Evolutionary conservation across 1,140 invertebrate species (phyloP), one percentile per base, ranked within the genome.

Genomic region (Bathynomus jamesi): DNA sequence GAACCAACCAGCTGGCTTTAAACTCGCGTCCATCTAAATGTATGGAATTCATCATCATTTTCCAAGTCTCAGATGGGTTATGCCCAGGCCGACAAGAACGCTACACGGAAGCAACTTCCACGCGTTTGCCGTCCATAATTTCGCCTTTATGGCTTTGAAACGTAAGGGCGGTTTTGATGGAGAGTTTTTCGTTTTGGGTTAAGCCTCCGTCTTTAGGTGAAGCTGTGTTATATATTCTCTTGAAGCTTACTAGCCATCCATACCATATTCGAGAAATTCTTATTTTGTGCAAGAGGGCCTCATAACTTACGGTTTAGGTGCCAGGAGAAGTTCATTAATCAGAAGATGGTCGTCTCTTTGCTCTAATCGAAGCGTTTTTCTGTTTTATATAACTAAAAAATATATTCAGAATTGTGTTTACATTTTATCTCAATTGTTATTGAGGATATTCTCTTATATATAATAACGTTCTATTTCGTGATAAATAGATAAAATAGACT

Each of bases 21-120:
- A 53, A 53, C 40, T 63, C 61, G 61, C 67, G 28, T 68, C 71
- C 65, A 74, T 74, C 68, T 74, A 74, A 74, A 74, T 74, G 72
- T 74, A 74, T 70, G 72, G 72, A 74, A 74, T 74, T 70, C 68
- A 74, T 74, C 72, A 74, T 74, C 68, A 70, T 74, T 74, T 70
- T 65, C 72, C 46, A 25, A 10, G 65, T 62, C 72, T 61, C 30
- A 70, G 69, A 74, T 74, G 72, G 72, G 72, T 70, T 70, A 74
- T 40, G 46, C 68, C 28, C 68, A 40, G 40, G 29, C 60, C 71
- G 21, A 61, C 53, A 46, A 40, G 64, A 11, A 11, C 21, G 46
- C n/a, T 28, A 27, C 28, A 11, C 28, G 25, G n/a, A 60, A 28
- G 67, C 25, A 69, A 25, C 28, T 60, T 29, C 25, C n/a, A 10